Evolutionary conservation across 2,888 invertebrate species (phyloP).

Genomic region (Nomada ferruginata): DNA sequence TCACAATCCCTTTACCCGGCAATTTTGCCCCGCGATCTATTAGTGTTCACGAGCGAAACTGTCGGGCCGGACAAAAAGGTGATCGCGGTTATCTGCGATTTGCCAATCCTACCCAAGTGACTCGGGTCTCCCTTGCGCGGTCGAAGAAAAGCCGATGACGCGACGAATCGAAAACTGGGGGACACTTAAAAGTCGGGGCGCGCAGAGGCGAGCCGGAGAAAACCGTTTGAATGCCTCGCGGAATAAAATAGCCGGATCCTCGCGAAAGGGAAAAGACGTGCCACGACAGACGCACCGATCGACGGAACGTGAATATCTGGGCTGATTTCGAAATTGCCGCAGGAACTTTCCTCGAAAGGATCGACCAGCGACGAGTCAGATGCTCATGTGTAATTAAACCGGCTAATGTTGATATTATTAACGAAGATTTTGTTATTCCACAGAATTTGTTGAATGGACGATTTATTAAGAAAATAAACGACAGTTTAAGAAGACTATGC

Average conservation of each 20-base stretch:
- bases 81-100: conserved; percentile 17
- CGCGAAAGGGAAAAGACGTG: conserved; percentile 69
- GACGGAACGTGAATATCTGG: conserved; percentile 52
- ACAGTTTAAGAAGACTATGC: no score
- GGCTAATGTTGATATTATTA: no score
- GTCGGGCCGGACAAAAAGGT: background rate
- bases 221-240: conserved; percentile 68
- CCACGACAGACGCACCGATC: conserved; percentile 47
- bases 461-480: no score
- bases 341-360: conserved; percentile 59
- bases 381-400: no score
- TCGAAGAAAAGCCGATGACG: conserved; percentile 32
- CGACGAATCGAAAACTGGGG: conserved; percentile 75
- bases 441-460: no score
- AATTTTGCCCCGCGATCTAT: background rate
- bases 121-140: conserved; percentile 9
- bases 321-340: conserved; percentile 63
- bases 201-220: conserved; percentile 69
- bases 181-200: conserved; percentile 77
- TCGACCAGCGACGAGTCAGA: background rate
- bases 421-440: no score
- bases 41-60: background rate
- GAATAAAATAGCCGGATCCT: conserved; percentile 72
- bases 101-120: conserved; percentile 36
- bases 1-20: background rate